Base-by-base conservation (phyloP, 2,113 vertebrate genomes). In the Marcusenius ussheri region DNA sequence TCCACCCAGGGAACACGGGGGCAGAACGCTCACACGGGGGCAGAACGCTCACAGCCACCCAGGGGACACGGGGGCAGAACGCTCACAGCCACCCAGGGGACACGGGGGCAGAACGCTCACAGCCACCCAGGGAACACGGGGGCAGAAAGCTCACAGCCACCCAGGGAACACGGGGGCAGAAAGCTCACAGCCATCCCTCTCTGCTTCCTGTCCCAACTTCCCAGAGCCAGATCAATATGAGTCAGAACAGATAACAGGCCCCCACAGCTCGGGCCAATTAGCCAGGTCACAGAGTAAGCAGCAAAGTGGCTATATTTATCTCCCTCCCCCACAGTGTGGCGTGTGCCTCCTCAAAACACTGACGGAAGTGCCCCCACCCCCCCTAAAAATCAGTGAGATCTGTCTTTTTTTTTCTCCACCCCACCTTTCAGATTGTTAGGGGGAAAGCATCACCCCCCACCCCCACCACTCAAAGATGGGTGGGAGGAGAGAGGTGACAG, bases 141-240 rank as follows among this genome's bases (percentile, higher is more conserved):
- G 74, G 74, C 70, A 39, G 13, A 39, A 39, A 0, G 39, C 39
- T 39, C 39, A 39, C 39, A 39, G 39, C 58, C 7, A 70, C n/a
- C 62, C 62, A 70, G 62, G n/a, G 62, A 13, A 11, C n/a, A 31
- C 0, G 7, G 62, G n/a, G 62, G 62, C 62, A 70, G 9, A 7
- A 39, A 0, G 31, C 27, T 35, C 70, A 39, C 31, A 77, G 31
- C 31, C 70, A 39, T 13, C 31, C 70, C 70, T 35, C 70, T 6
- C 70, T 77, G 70, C 70, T 77, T 35, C 70, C 70, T 0, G 3
- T 39, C 70, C 35, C 15, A 77, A 77, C 70, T 77, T 77, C 27
- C 70, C 70, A 77, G 70, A 77, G 70, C 70, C 51, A 91, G 21
- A 90, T 91, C 91, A 89, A 91, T 91, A 24, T 86, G 90, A 91